Base-by-base conservation (phyloP, 1,140 invertebrate genomes). In the Drosophila melanogaster region DNA sequence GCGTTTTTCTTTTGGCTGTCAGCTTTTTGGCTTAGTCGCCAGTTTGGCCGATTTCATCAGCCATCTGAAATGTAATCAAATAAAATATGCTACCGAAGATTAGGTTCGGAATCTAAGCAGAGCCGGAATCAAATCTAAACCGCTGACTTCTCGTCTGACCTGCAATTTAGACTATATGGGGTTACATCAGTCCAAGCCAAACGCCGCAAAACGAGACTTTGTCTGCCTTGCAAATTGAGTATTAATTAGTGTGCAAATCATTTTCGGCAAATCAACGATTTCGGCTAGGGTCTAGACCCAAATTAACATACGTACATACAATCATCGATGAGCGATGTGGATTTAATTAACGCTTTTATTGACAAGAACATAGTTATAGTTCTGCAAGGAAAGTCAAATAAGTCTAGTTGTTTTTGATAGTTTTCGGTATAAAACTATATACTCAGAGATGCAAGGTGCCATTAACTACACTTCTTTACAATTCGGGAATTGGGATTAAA, bases 1-100 rank as follows among this genome's bases (percentile, higher is more conserved):
- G 17, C 14, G 17, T 15, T 64, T 47, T 38, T 41, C 40, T 14
- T 69, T 50, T 53, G 51, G 33, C 17, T 17, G n/a, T 19, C 17
- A 12, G 44, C 22, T 44, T 38, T 54, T 58, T 41, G 40, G 55
- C 64, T 50, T 40, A 40, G 30, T 43, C 53, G 24, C 40, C 57
- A 49, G 65, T 70, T 71, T 71, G 43, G n/a, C 2, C n/a, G 43
- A 71, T 71, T 71, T 71, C 67, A 70, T 71, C 67, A 71, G 67
- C 67, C 50, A 50, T 15, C 11, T 26, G 10, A 44, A 17, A 33
- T 54, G n/a, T 43, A 64, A n/a, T n/a, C 6, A 24, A 6, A 12
- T 3, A n/a, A n/a, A 60, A 26, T 1, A n/a, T 12, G 19, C 15
- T 14, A 8, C 4, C 5, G 11, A 33, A 33, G 59, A 62, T 62